Conservation (phyloP, 2,888 invertebrate species). For the Cantharis nigra region DNA sequence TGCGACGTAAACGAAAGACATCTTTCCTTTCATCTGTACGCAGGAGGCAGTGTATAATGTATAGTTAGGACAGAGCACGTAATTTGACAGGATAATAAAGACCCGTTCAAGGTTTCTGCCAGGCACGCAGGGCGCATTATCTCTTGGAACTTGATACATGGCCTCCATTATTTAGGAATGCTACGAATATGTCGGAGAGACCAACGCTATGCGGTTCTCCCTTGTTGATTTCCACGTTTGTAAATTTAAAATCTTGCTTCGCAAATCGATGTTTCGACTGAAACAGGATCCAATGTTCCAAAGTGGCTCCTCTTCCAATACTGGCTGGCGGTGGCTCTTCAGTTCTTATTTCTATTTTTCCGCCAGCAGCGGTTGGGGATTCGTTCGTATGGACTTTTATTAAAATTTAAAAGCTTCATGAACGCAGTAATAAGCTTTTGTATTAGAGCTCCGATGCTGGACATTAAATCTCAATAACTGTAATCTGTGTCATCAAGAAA, state of each 20-base stretch:
- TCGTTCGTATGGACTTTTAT: background rate
- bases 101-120: constrained; percentile 49
- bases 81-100: constrained; percentile 54
- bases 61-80: constrained; percentile 44
- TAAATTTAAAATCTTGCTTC: constrained; percentile 24
- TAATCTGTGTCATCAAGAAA: background rate
- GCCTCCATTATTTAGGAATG: constrained; percentile 50
- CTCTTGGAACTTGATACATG: constrained; percentile 46
- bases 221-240: constrained; percentile 7
- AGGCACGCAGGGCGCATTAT: constrained; percentile 49
- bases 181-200: constrained; percentile 36
- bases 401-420: background rate
- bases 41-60: constrained; percentile 33
- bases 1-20: constrained; percentile 38
- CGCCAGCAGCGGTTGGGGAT: background rate
- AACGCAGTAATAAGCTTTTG: background rate
- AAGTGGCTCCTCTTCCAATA: background rate
- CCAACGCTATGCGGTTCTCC: constrained; percentile 25
- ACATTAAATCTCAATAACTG: background rate
- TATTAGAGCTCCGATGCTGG: background rate
- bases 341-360: background rate
- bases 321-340: background rate
- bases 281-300: background rate
- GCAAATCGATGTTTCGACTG: background rate
- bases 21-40: constrained; percentile 37